phyloP scores from a whole-genome alignment of 2,113 vertebrate genomes.

The Delphinus delphis region DNA sequence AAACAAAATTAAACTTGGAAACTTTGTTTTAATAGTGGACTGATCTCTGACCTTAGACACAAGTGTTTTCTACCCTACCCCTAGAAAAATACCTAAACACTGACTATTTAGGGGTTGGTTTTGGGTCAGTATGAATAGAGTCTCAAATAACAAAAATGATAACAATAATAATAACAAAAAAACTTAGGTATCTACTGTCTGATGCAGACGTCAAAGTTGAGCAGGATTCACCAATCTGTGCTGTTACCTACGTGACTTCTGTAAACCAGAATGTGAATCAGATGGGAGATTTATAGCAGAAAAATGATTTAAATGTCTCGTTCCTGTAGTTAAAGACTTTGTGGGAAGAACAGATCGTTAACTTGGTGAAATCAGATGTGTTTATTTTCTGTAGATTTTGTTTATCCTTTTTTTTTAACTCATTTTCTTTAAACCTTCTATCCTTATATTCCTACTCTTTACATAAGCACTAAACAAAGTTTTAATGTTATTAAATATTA shows the following conservation, averaged over 20 bases:
- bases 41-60: background rate
- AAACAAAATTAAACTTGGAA: slow-evolving; percentile 9
- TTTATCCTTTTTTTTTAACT: background rate
- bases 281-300: background rate
- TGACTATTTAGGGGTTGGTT: background rate
- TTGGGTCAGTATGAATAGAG: background rate
- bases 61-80: background rate
- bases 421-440: background rate
- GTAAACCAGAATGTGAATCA: background rate
- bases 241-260: background rate
- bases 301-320: background rate
- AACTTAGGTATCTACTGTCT: background rate
- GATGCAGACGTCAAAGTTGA: background rate
- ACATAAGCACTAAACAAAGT: background rate
- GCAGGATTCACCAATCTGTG: background rate
- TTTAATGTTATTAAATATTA: background rate
- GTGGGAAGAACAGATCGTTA: background rate
- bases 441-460: background rate
- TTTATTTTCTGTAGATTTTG: background rate
- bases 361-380: background rate
- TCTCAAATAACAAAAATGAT: background rate
- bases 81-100: background rate
- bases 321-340: rapidly evolving
- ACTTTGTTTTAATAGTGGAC: slow-evolving; percentile 17
- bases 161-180: background rate